Evolutionary conservation across 2,888 invertebrate genomes (phyloP).

Genomic region (Polietes domitor): DNA sequence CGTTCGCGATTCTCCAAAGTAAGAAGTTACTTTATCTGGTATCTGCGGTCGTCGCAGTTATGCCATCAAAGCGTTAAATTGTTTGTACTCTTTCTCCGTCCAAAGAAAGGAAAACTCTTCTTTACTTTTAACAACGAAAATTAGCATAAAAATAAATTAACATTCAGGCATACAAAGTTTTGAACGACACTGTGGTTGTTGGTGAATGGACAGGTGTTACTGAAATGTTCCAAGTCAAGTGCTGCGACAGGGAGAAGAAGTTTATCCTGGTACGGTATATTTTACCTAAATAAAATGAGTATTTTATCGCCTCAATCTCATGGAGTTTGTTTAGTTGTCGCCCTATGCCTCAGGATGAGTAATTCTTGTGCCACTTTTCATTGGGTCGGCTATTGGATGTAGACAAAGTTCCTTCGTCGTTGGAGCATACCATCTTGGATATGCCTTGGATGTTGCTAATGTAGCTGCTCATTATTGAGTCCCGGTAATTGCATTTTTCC

Average conservation of each 20-base stretch:
- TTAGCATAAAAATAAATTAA: constrained; percentile 63
- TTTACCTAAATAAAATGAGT: constrained; percentile 38
- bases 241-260: background rate
- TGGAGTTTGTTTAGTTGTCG: constrained; percentile 21
- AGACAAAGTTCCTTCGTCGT: constrained; percentile 2
- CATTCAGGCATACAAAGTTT: constrained; percentile 56
- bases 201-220: constrained; percentile 59
- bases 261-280: background rate
- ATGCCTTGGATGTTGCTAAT: background rate
- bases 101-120: background rate
- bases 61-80: constrained; percentile 69
- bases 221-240: constrained; percentile 52
- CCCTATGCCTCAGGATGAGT: background rate
- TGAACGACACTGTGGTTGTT: constrained; percentile 27
- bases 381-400: background rate
- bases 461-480: background rate
- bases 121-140: constrained; percentile 18
- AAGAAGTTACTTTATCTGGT: constrained; percentile 19
- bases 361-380: background rate
- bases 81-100: constrained; percentile 44
- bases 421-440: background rate
- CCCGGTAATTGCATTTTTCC: background rate
- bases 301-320: constrained; percentile 55
- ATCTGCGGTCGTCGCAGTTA: constrained; percentile 54
- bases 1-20: background rate